These are phyloP conservation scores for Parnassius smintheus DNA, from an alignment of 2,888 invertebrate species.

Conservation along the genomic window DNA sequence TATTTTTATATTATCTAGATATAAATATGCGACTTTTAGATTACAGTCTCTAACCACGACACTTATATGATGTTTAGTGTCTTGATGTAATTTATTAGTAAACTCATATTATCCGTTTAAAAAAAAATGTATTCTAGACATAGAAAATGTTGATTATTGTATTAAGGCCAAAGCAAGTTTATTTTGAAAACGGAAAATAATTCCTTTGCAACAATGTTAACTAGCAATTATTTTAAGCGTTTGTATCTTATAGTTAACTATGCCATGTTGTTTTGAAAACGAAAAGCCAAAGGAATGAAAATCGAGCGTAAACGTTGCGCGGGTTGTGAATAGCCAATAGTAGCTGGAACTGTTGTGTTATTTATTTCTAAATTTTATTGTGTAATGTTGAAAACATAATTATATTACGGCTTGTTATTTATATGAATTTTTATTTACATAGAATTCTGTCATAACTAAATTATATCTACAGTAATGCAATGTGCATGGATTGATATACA, in stretches of 20 bases:
- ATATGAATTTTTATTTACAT: slow-evolving; percentile 35
- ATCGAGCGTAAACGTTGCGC: slow-evolving; percentile 49
- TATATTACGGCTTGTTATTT: slow-evolving; percentile 41
- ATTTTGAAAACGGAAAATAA: slow-evolving; percentile 7
- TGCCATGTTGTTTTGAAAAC: slow-evolving; percentile 40
- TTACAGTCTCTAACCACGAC: slow-evolving; percentile 2
- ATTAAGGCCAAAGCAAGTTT: slow-evolving; percentile 21
- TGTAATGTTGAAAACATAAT: slow-evolving; percentile 53
- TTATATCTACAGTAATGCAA: slow-evolving; percentile 3
- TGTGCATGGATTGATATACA: slow-evolving; percentile 3
- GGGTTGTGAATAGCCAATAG: slow-evolving; percentile 66
- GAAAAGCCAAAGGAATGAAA: slow-evolving; percentile 67
- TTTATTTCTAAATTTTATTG: slow-evolving; percentile 70
- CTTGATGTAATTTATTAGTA: background rate
- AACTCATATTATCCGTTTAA: slow-evolving; percentile 16
- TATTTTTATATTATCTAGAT: slow-evolving; percentile 20
- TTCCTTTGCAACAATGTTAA: slow-evolving; percentile 19
- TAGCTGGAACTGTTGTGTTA: slow-evolving; percentile 57
- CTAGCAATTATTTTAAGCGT: slow-evolving; percentile 5
- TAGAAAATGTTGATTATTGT: slow-evolving; percentile 24
- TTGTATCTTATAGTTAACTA: slow-evolving; percentile 23
- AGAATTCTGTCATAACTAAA: slow-evolving; percentile 11
- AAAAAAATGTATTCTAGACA: slow-evolving; percentile 16
- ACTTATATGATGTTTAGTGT: background rate
- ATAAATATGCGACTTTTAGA: slow-evolving; percentile 15